Base-by-base conservation (phyloP, 2,797 vertebrate genomes). In the Diplodus puntazzo region DNA sequence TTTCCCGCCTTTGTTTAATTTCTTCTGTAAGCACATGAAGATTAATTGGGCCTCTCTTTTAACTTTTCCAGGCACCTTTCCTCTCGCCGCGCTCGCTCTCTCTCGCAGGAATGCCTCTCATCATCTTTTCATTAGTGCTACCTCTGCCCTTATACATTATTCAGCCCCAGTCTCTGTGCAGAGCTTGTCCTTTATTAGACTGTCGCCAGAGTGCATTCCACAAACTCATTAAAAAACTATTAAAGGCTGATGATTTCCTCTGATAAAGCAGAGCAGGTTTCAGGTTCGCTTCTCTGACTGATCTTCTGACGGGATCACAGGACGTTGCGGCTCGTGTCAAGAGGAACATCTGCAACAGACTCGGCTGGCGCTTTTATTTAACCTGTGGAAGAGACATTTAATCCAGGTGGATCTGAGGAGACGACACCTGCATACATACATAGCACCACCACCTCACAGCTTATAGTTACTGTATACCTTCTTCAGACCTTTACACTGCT, bases 161-260 rank as follows among this genome's bases (percentile, higher is more conserved):
- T 95, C 92, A 93, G 87, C 87, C 89, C 2, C n/a, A 87, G 88
- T 91, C 89, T 93, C 90, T 59, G 83, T 80, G 89, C 83, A 74
- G 82, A 89, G 83, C 89, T 89, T 77, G 91, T 93, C 91, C 92
- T 94, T 92, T 93, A 94, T 94, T 93, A 94, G 90, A 89, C 88
- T 86, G 93, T 93, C 89, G 80, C 93, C 89, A 89, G 87, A 93
- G 88, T 89, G 92, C 92, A 89, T 94, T 94, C 79, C 85, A 88
- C 91, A 94, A 95, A 94, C 93, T 95, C 94, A 95, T 95, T 95
- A 95, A 95, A 94, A 93, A 92, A 87, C 93, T 88, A 95, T 95
- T 95, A 94, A 87, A 90, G 87, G 63, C 85, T 69, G 90, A 86
- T 85, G 90, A 92, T 93, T 92, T 90, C 78, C 83, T 89, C 83